A percentile compares a stretch with the other conserved stretches of the same genome.
Conservation (phyloP, 2,797 vertebrate species). For the Acridotheres tristis region DNA sequence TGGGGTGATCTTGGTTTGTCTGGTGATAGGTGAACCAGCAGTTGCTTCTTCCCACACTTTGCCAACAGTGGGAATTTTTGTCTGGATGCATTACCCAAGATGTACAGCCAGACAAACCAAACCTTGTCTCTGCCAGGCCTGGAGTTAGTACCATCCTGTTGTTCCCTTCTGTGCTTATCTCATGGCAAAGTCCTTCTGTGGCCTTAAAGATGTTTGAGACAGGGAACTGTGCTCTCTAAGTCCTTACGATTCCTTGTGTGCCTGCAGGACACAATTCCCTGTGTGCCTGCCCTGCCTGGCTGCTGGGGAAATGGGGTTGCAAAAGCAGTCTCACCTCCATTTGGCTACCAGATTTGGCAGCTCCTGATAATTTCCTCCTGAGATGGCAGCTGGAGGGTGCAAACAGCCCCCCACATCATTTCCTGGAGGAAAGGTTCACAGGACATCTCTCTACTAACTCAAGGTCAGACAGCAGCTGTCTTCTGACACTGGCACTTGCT, state of each 20-base stretch:
- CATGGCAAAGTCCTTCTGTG: rapidly evolving
- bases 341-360: neutral
- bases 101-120: neutral
- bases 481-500: neutral
- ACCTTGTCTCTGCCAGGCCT: neutral
- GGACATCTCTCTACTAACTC: neutral
- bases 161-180: neutral
- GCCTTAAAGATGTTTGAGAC: neutral
- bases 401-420: neutral
- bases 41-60: neutral
- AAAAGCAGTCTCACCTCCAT: neutral
- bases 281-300: neutral
- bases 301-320: neutral
- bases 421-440: neutral
- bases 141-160: neutral
- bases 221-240: neutral
- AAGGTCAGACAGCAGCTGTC: neutral
- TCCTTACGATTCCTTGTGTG: neutral
- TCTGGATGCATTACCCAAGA: neutral
- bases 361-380: neutral
- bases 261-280: neutral
- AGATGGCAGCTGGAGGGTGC: neutral
- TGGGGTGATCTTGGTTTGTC: neutral
- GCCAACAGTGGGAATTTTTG: neutral
- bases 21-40: rapidly evolving